Evolutionary conservation across 2,113 vertebrate genomes (phyloP).

Genomic region (Rhagologus leucostigma): DNA sequence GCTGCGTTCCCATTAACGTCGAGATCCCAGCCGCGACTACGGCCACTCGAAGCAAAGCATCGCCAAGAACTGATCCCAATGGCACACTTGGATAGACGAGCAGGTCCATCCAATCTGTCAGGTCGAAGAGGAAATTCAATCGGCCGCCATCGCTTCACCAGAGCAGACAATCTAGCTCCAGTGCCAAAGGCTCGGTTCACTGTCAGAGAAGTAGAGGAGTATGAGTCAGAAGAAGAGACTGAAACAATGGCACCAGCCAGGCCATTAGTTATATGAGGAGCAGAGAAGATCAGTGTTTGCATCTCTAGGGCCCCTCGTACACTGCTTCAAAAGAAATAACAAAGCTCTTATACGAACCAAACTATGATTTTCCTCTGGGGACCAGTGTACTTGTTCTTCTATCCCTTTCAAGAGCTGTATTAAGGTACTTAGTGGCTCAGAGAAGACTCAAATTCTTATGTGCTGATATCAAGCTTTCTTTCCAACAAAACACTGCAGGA

Average conservation of each 20-base stretch:
- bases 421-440: background rate
- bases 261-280: conserved; percentile 45
- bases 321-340: conserved; percentile 51
- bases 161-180: background rate
- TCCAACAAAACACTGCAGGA: background rate
- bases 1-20: background rate
- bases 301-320: background rate
- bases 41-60: background rate
- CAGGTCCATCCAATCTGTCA: background rate
- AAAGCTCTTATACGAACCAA: background rate
- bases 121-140: background rate
- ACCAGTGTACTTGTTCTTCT: background rate
- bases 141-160: background rate
- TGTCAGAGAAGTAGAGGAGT: background rate
- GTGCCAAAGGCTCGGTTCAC: background rate
- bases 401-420: background rate
- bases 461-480: background rate
- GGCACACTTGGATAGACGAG: background rate
- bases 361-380: background rate
- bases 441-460: background rate
- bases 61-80: background rate
- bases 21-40: background rate
- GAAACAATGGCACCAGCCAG: background rate
- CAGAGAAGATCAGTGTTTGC: background rate
- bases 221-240: conserved; percentile 63